Evolutionary conservation across 1,140 invertebrate genomes (phyloP).

Genomic region (Macrosteles quadrilineatus): DNA sequence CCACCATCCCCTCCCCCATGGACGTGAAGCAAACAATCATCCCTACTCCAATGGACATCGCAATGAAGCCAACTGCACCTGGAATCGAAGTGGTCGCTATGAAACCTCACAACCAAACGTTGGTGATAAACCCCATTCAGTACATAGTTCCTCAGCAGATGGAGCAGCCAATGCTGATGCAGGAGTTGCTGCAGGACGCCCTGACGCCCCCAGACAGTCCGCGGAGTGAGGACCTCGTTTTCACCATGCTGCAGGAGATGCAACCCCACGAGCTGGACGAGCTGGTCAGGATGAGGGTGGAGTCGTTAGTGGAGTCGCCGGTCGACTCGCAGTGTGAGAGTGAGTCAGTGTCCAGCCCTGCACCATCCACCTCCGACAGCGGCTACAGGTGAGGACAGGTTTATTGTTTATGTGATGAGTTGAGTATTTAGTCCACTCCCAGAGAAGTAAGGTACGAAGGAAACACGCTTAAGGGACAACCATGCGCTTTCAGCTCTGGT

Average conservation of each 20-base stretch:
- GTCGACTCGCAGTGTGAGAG: conserved; percentile 20
- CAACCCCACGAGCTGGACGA: conserved; percentile 40
- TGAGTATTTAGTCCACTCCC: too few relatives aligned
- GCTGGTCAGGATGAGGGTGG: conserved; percentile 36
- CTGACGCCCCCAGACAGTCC: conserved; percentile 81
- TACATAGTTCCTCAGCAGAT: background rate
- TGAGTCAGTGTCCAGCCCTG: conserved; percentile 21
- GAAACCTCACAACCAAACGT: too few relatives aligned
- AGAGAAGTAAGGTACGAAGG: too few relatives aligned
- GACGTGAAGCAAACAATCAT: too few relatives aligned
- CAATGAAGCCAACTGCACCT: too few relatives aligned
- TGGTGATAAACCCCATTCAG: background rate
- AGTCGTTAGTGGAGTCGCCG: conserved; percentile 32
- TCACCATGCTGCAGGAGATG: conserved; percentile 40
- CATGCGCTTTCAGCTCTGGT: too few relatives aligned
- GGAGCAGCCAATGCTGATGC: too few relatives aligned
- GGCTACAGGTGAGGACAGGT: conserved; percentile 20
- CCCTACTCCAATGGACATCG: too few relatives aligned
- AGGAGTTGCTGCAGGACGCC: conserved; percentile 39
- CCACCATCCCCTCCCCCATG: too few relatives aligned
- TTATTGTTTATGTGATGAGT: too few relatives aligned
- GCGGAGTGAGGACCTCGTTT: conserved; percentile 51
- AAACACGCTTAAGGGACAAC: too few relatives aligned
- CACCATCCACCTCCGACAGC: conserved; percentile 34
- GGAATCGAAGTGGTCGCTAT: too few relatives aligned